These are phyloP conservation scores for Pagetopsis macropterus DNA, from an alignment of 2,797 vertebrate genomes.

Conservation along the genomic window DNA sequence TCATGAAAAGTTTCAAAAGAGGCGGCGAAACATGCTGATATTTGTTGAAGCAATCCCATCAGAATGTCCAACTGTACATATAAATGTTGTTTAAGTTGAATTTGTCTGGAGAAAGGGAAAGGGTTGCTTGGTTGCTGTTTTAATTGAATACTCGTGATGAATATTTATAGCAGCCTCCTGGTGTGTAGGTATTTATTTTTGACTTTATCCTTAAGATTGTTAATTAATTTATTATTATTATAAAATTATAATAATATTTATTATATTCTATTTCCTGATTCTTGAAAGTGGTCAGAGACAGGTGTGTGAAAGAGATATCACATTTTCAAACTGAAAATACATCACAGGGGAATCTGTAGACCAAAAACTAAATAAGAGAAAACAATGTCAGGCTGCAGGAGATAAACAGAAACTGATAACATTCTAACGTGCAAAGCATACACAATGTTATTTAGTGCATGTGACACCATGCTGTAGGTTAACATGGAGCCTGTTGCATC, in stretches of 20 bases:
- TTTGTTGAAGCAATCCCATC: neutral
- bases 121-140: too few species aligned
- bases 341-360: neutral
- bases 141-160: neutral
- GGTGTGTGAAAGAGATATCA: neutral
- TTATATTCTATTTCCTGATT: too few species aligned
- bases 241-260: too few species aligned
- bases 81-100: neutral
- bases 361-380: rapidly evolving
- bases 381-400: neutral
- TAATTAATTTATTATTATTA: too few species aligned
- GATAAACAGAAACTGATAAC: neutral
- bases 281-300: neutral
- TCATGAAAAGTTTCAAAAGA: neutral
- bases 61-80: neutral
- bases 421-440: too few species aligned
- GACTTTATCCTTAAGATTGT: neutral
- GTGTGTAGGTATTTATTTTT: neutral
- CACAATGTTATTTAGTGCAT: too few species aligned
- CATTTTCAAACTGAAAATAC: neutral
- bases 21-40: neutral
- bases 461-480: too few species aligned
- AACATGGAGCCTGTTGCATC: too few species aligned
- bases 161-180: neutral
- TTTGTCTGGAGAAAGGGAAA: neutral